These are phyloP conservation scores for Geococcyx californianus DNA, from an alignment of 2,113 vertebrate genomes.

Conservation along the genomic window DNA sequence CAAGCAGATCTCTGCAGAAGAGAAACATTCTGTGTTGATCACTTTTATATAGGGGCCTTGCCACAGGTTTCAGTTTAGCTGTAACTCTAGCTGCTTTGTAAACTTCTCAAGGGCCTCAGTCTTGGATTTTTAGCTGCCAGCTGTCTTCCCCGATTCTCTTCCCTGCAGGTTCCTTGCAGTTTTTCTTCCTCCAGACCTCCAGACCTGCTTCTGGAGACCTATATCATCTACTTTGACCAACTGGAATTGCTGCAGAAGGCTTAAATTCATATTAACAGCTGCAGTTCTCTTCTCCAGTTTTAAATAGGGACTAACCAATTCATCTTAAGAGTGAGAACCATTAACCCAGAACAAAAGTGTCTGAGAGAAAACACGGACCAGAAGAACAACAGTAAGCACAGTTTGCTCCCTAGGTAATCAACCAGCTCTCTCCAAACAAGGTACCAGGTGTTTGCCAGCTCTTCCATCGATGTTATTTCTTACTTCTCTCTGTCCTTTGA, in stretches of 20 bases:
- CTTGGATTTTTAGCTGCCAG: background rate
- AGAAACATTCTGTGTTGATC: background rate
- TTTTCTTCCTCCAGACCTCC: background rate
- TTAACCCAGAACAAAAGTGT: background rate
- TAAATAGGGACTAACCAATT: background rate
- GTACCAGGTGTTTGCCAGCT: background rate
- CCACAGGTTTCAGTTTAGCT: background rate
- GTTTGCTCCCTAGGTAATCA: background rate
- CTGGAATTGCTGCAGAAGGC: background rate
- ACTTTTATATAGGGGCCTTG: background rate
- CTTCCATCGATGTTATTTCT: background rate
- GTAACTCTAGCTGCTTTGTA: background rate
- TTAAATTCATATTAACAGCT: background rate
- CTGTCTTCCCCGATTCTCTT: no score
- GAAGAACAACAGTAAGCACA: background rate
- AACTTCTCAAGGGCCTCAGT: background rate
- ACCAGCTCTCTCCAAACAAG: background rate
- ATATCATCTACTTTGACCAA: background rate
- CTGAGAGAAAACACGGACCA: background rate
- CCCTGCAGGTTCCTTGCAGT: background rate
- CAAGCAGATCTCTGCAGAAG: background rate
- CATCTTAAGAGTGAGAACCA: background rate
- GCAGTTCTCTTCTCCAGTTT: background rate
- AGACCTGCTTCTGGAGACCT: background rate
- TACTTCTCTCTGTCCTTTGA: background rate